Percentiles rank a stretch among this genome's conserved stretches.
Conservation (phyloP, 64 coral and sea anemone genomes). For the Montipora sp. region DNA sequence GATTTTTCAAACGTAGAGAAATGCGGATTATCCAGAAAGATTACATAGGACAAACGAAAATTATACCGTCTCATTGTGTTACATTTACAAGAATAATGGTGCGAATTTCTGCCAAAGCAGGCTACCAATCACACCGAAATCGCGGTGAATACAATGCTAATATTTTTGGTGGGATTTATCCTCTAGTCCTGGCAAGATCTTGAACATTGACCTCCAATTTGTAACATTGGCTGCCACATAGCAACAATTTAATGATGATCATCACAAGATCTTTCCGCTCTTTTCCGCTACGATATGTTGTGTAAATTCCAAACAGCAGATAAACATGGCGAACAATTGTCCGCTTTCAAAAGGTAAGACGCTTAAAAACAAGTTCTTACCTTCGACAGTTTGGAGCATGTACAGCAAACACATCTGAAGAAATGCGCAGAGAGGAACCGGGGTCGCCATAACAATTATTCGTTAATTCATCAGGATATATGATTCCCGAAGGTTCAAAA, state of each 20-base stretch:
- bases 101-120: too few species aligned
- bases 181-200: background rate
- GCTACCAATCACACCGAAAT: too few species aligned
- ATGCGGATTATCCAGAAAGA: too few species aligned
- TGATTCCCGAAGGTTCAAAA: background rate
- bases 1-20: background rate
- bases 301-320: constrained; percentile 5
- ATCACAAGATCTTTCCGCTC: background rate
- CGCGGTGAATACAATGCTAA: too few species aligned
- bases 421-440: background rate
- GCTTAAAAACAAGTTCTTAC: constrained; percentile 10
- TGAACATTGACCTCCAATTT: background rate
- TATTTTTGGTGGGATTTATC: background rate
- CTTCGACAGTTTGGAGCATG: constrained; percentile 7
- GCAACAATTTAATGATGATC: background rate
- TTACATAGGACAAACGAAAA: too few species aligned
- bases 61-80: background rate
- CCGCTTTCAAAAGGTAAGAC: background rate
- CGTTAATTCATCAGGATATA: background rate
- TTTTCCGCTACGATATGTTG: background rate
- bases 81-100: too few species aligned
- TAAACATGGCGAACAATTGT: background rate
- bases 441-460: constrained; percentile 26
- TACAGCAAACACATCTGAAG: constrained; percentile 26
- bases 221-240: background rate